Conservation (phyloP, 1,140 invertebrate genomes). For the Schmidtea mediterranea region DNA sequence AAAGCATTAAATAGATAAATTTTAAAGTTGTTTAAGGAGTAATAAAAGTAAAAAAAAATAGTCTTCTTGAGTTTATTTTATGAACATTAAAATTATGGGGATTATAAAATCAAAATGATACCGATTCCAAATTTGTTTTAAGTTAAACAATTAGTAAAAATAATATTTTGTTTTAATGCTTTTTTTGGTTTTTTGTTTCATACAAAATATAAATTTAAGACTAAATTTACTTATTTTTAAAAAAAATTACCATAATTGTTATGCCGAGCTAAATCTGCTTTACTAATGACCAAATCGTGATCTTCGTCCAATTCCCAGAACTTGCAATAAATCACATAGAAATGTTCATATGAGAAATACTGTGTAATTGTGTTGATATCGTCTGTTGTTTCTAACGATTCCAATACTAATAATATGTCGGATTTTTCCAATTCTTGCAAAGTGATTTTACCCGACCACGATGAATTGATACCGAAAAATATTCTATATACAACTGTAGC, state of each 20-base stretch:
- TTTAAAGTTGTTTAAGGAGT: too few relatives aligned
- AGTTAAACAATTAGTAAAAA: too few relatives aligned
- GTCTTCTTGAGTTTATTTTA: too few relatives aligned
- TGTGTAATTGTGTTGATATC: constrained; percentile 84
- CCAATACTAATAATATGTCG: constrained; percentile 40
- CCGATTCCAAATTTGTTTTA: too few relatives aligned
- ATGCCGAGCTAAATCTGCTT: constrained; percentile 66
- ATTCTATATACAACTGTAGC: constrained; percentile 88
- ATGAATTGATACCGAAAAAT: constrained; percentile 86
- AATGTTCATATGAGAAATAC: constrained; percentile 96
- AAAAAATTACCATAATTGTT: constrained; percentile 56
- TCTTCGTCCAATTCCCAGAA: constrained; percentile 98
- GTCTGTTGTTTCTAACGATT: constrained; percentile 44
- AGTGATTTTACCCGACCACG: constrained; percentile 75
- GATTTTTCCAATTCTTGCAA: constrained; percentile 61
- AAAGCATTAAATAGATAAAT: too few relatives aligned
- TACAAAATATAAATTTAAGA: neutral
- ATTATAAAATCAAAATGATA: too few relatives aligned
- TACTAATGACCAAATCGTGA: constrained; percentile 78
- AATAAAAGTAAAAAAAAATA: too few relatives aligned
- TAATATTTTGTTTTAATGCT: too few relatives aligned
- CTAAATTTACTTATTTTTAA: constrained; percentile 4
- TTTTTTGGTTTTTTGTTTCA: too few relatives aligned
- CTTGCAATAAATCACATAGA: constrained; percentile 99
- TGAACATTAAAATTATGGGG: too few relatives aligned